These are phyloP conservation scores for Sebastes steindachneri DNA, from an alignment of 2,797 vertebrate genomes.

Conservation along the genomic window DNA sequence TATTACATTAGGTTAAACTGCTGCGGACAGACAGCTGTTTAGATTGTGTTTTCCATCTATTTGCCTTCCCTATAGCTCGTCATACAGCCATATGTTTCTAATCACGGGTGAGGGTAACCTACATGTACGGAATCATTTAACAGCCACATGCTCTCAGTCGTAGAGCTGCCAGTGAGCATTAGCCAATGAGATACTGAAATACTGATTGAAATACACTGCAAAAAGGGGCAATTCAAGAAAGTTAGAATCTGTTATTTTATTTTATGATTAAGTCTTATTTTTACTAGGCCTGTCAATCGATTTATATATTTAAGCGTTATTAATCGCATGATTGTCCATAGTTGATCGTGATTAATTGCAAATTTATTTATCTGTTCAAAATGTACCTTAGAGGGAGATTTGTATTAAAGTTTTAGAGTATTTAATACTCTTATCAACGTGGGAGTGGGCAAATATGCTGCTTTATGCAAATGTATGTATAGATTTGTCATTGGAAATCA, in stretches of 20 bases:
- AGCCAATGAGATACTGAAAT: slow-evolving; percentile 1
- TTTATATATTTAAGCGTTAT: no score
- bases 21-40: slow-evolving; percentile 55
- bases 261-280: neutral
- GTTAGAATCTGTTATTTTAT: no score
- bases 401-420: no score
- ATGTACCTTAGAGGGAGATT: no score
- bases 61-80: slow-evolving; percentile 42
- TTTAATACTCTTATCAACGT: no score
- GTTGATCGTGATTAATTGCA: no score
- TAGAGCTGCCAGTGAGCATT: neutral
- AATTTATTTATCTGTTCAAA: no score
- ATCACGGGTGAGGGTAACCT: slow-evolving; percentile 22
- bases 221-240: neutral
- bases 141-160: slow-evolving; percentile 13
- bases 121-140: slow-evolving; percentile 39
- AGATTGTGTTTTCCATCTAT: slow-evolving; percentile 28
- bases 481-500: no score
- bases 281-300: neutral
- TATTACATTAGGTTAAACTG: slow-evolving; percentile 56
- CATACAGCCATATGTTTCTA: slow-evolving; percentile 48
- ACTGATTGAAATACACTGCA: neutral
- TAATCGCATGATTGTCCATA: no score
- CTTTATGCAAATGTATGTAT: no score
- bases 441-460: no score